These are phyloP conservation scores for Arctocebus calabarensis DNA, from an alignment of 2,797 vertebrate species.

Conservation along the genomic window DNA sequence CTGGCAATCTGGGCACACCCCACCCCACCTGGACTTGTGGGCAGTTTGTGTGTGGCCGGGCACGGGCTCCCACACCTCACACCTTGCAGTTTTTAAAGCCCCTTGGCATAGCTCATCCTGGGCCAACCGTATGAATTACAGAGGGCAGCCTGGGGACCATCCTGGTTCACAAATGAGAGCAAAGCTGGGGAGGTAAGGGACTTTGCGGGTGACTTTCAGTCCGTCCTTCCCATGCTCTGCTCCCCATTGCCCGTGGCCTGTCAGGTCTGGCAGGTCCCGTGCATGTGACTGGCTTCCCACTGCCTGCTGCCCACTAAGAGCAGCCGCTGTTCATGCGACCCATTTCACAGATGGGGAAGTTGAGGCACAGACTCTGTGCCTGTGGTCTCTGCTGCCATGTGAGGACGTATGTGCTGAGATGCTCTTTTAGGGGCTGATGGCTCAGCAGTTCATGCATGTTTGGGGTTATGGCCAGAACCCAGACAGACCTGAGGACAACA, in stretches of 20 bases:
- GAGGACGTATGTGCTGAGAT: rapidly evolving
- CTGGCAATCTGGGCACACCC: no score
- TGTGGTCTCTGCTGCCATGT: neutral
- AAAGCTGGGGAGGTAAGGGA: neutral
- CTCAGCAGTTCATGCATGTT: rapidly evolving
- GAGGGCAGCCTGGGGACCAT: neutral
- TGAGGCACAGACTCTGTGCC: rapidly evolving
- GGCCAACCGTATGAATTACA: neutral
- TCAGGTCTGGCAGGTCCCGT: rapidly evolving
- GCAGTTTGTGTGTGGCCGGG: neutral
- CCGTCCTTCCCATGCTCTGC: rapidly evolving
- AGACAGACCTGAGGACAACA: rapidly evolving
- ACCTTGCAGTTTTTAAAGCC: rapidly evolving
- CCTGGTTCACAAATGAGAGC: neutral
- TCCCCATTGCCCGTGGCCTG: rapidly evolving
- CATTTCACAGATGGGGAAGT: neutral
- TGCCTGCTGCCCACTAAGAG: no score
- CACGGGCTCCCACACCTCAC: rapidly evolving
- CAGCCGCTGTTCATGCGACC: rapidly evolving
- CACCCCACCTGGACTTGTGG: neutral
- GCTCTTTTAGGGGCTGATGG: neutral
- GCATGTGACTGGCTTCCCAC: rapidly evolving
- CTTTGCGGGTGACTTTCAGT: rapidly evolving
- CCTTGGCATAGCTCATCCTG: rapidly evolving
- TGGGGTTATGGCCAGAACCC: neutral